A percentile compares a stretch with the other conserved stretches of the same genome.
These are phyloP conservation scores for Seira musarum DNA, from an alignment of 2,888 invertebrate genomes.

Conservation along the genomic window DNA sequence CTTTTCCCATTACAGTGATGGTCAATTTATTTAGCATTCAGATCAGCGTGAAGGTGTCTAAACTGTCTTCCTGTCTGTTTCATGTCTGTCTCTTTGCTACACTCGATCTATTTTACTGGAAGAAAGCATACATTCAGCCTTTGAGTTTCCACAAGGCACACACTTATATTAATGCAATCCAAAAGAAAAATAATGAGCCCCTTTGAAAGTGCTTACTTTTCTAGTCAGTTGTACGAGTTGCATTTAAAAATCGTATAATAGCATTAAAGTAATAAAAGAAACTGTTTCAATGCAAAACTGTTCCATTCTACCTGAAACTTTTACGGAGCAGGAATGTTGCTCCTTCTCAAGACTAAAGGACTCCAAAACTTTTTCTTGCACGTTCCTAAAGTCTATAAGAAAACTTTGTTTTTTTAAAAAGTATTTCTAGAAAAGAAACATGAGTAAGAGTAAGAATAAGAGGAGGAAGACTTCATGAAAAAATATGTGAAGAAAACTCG, in stretches of 20 bases:
- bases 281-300: not conserved
- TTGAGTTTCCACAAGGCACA: not conserved
- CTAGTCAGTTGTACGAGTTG: not conserved
- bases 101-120: too few species aligned
- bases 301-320: not conserved
- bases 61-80: slow-evolving; percentile 52
- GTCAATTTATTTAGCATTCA: slow-evolving; percentile 59
- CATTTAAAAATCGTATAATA: not conserved
- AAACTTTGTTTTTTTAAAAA: not conserved
- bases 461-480: not conserved
- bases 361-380: not conserved
- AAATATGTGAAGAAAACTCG: not conserved
- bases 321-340: not conserved
- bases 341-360: not conserved
- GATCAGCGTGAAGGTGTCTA: slow-evolving; percentile 55
- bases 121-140: too few species aligned
- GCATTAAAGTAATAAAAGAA: not conserved
- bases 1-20: slow-evolving; percentile 47
- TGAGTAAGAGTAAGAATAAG: not conserved
- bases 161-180: not conserved
- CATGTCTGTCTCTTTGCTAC: slow-evolving; percentile 31
- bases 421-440: not conserved
- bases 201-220: not conserved
- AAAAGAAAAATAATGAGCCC: not conserved
- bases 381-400: not conserved